phyloP scores from a whole-genome alignment of 1,140 invertebrate genomes.

The Heliconius hermathena region DNA sequence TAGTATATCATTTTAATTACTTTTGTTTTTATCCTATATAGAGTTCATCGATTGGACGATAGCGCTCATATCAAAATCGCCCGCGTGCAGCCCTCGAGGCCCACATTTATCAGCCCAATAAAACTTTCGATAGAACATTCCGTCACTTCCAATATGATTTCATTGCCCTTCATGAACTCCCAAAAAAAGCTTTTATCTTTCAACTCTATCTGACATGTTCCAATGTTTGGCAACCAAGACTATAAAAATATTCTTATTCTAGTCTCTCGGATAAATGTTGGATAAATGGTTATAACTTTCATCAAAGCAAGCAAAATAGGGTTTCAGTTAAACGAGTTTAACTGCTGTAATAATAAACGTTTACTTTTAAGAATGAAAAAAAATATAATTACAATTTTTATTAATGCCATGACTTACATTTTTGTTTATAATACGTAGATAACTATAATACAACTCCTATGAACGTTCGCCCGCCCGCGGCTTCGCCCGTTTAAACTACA shows the following conservation, averaged over 20 bases:
- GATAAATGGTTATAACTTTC: neutral
- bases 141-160: conserved; percentile 68
- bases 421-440: too few species aligned
- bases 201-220: neutral
- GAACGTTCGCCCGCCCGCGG: too few species aligned
- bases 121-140: conserved; percentile 70
- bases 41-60: conserved; percentile 8
- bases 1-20: neutral
- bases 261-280: neutral
- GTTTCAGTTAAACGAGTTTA: neutral
- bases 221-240: neutral
- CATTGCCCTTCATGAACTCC: conserved; percentile 38
- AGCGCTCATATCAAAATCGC: neutral
- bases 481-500: too few species aligned
- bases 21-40: neutral
- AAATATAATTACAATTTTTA: too few species aligned
- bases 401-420: too few species aligned
- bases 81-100: conserved; percentile 47
- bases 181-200: conserved; percentile 1
- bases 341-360: neutral
- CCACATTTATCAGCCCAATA: conserved; percentile 72
- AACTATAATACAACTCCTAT: too few species aligned
- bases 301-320: neutral
- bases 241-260: conserved; percentile 5
- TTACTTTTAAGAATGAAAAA: too few species aligned